Evolutionary conservation across 2,888 invertebrate genomes (phyloP).

Genomic region (Acronicta aceris): DNA sequence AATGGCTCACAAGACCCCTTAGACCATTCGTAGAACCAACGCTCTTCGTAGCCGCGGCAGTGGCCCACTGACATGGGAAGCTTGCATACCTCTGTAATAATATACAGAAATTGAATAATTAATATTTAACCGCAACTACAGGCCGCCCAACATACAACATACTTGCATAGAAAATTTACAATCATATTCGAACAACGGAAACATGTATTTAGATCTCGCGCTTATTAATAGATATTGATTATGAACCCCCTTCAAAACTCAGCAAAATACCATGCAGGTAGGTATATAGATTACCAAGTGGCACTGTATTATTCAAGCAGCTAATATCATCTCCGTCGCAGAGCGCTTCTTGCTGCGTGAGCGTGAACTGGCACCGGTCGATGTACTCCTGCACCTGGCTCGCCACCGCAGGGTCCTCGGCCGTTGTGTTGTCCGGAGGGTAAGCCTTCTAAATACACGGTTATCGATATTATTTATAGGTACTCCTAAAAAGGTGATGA

Average conservation of each 20-base stretch:
- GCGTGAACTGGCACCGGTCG: slow-evolving; percentile 78
- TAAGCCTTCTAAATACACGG: slow-evolving; percentile 59
- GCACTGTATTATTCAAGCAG: slow-evolving; percentile 64
- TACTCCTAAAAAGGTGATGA: too few species aligned
- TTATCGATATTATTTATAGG: too few species aligned
- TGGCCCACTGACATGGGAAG: slow-evolving; percentile 92
- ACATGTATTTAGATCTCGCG: too few species aligned
- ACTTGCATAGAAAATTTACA: too few species aligned
- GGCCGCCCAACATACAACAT: too few species aligned
- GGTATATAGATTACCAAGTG: slow-evolving; percentile 68
- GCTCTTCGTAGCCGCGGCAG: slow-evolving; percentile 93
- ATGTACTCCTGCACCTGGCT: slow-evolving; percentile 71
- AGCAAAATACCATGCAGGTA: too few species aligned
- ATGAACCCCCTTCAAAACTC: not conserved
- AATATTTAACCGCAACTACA: too few species aligned
- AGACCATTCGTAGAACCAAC: slow-evolving; percentile 95
- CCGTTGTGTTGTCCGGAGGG: slow-evolving; percentile 69
- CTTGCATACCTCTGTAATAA: slow-evolving; percentile 88
- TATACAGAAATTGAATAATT: not conserved
- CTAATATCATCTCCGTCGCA: slow-evolving; percentile 78
- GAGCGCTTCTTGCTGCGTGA: slow-evolving; percentile 81
- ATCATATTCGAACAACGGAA: too few species aligned
- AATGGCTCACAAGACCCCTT: slow-evolving; percentile 94
- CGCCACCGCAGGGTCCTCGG: slow-evolving; percentile 73
- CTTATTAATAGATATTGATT: too few species aligned